phyloP scores from a whole-genome alignment of 2,113 vertebrate species.

The Monopterus albus region DNA sequence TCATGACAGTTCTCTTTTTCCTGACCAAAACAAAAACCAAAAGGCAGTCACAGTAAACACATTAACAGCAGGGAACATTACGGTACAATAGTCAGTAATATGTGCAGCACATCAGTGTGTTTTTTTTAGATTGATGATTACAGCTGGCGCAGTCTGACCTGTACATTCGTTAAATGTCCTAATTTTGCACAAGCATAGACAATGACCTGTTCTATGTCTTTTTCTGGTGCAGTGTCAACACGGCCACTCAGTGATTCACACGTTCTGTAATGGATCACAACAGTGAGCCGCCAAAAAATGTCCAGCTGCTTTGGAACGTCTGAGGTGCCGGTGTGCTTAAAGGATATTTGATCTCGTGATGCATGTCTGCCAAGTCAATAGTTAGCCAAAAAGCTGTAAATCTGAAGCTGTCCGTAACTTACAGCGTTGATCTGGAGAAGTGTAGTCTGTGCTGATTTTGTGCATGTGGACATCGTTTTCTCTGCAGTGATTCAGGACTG shows the following conservation, averaged over 20 bases:
- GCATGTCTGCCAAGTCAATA: neutral
- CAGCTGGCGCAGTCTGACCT: conserved; percentile 33
- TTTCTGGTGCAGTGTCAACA: neutral
- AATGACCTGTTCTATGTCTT: conserved; percentile 11
- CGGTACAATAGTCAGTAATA: conserved; percentile 44
- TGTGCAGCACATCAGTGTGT: conserved; percentile 28
- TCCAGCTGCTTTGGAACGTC: neutral
- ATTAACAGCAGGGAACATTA: conserved; percentile 37
- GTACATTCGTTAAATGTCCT: conserved; percentile 55
- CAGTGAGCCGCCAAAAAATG: neutral
- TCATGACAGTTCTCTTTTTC: neutral
- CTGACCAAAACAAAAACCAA: conserved; percentile 21
- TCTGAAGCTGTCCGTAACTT: neutral
- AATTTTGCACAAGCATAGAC: conserved; percentile 34
- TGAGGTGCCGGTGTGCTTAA: neutral
- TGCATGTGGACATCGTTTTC: neutral
- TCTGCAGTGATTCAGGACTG: conserved; percentile 1
- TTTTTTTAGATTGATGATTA: conserved; percentile 57
- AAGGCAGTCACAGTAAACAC: conserved; percentile 17
- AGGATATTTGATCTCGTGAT: conserved; percentile 23
- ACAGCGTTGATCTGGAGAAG: conserved; percentile 13
- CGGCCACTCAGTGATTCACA: conserved; percentile 10
- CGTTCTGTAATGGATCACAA: neutral
- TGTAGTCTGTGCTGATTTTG: neutral
- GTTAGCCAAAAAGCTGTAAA: conserved; percentile 27